phyloP scores from a whole-genome alignment of 2,888 invertebrate species.

The Marronus borbonicus region DNA sequence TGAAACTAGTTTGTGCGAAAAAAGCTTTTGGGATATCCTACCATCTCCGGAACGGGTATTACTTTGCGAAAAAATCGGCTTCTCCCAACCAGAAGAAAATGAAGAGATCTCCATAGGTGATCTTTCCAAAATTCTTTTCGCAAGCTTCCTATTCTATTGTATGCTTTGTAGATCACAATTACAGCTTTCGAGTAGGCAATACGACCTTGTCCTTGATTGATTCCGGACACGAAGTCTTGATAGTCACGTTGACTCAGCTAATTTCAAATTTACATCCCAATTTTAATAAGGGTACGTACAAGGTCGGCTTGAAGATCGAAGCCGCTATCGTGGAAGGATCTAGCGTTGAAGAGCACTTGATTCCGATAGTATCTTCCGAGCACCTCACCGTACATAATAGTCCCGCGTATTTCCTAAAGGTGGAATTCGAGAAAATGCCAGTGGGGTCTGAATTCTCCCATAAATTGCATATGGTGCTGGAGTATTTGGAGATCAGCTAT shows the following conservation, averaged over 20 bases:
- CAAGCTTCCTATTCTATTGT: not conserved
- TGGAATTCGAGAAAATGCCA: constrained; percentile 84
- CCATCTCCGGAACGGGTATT: constrained; percentile 67
- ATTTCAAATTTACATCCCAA: constrained; percentile 64
- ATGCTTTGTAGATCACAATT: constrained; percentile 77
- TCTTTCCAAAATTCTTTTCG: constrained; percentile 39
- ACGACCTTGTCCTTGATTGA: constrained; percentile 80
- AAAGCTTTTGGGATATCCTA: constrained; percentile 68
- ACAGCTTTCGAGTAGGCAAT: constrained; percentile 83
- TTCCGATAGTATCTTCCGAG: constrained; percentile 79
- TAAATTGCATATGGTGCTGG: constrained; percentile 78
- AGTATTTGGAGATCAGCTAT: constrained; percentile 84
- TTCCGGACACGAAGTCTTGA: constrained; percentile 78
- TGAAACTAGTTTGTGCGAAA: constrained; percentile 77
- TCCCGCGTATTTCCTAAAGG: constrained; percentile 80
- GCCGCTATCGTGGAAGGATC: constrained; percentile 84
- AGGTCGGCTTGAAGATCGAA: constrained; percentile 73
- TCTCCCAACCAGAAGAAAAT: constrained; percentile 55
- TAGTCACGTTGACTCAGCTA: constrained; percentile 82
- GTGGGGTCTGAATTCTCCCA: constrained; percentile 78
- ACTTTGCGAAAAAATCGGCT: constrained; percentile 68
- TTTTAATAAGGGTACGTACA: constrained; percentile 59
- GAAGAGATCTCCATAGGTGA: constrained; percentile 59
- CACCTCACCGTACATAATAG: constrained; percentile 74
- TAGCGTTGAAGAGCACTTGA: constrained; percentile 80